Conservation (phyloP, 2,797 vertebrate genomes). For the Lepilemur septentrionalis region DNA sequence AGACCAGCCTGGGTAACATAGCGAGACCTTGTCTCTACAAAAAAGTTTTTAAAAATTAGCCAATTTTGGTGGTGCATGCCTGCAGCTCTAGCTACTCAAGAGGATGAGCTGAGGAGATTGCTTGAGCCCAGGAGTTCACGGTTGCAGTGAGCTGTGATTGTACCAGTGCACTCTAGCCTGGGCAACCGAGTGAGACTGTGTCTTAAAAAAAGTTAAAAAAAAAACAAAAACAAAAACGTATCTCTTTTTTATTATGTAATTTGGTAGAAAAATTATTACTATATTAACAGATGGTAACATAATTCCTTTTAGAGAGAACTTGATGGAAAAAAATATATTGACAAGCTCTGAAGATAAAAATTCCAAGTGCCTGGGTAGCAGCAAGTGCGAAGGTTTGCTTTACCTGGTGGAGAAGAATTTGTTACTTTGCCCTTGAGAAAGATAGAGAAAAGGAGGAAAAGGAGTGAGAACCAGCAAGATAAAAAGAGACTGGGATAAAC, state of each 20-base stretch:
- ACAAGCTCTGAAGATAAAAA: neutral
- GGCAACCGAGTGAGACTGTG: neutral
- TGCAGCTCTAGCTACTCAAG: no score
- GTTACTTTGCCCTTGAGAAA: neutral
- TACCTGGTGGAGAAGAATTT: neutral
- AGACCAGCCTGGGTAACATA: no score
- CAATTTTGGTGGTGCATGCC: no score
- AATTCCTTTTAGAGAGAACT: conserved; percentile 28
- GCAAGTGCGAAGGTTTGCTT: neutral
- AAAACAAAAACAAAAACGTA: no score
- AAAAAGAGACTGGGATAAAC: neutral
- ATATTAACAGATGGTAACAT: neutral
- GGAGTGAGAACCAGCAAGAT: neutral
- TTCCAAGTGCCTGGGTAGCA: neutral
- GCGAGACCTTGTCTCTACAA: no score
- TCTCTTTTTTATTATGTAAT: conserved; percentile 31
- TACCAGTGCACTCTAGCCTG: neutral
- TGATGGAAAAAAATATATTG: neutral
- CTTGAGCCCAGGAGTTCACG: no score
- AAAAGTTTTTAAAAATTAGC: no score
- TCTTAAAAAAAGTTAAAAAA: no score
- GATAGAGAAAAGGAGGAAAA: neutral
- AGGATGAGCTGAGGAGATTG: no score
- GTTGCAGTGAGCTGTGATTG: neutral
- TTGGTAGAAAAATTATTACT: conserved; percentile 26